Base-by-base conservation (phyloP, 2,113 vertebrate genomes). In the Aptenodytes forsteri region DNA sequence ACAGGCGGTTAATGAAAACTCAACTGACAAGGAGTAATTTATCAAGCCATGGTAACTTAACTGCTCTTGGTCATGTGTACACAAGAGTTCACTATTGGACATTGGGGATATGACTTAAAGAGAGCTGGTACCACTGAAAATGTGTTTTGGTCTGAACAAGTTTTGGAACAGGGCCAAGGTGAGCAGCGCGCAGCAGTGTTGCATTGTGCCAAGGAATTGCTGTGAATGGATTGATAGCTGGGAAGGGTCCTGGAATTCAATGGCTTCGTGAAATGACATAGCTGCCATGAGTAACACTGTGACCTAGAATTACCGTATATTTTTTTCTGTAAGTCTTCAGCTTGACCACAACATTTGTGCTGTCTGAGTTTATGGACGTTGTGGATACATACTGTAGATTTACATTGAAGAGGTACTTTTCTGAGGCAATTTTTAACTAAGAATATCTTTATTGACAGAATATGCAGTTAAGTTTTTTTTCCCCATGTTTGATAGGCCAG, bases 121-220 rank as follows among this genome's bases (percentile, higher is more conserved):
- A 7, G 56, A 78, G 9, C 15, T 86, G 27, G 21, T 54, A 23
- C 21, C 30, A 38, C 6, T 61, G 42, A 65, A 58, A 76, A 40
- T 7, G 6, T 83, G 14, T 49, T 36, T 81, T 56, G 7, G 5
- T 56, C 61, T 71, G 54, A 61, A 46, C 10, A n/a, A 11, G 8
- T 56, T 69, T 87, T 49, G 7, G 47, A 52, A 59, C n/a, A 18
- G 11, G 19, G 7, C 17, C 30, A 65, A 32, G 13, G 19, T 89
- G 44, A 67, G 40, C 7, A 0, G 22, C 9, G 9, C 44, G 52
- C 2, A 0, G 8, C 8, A 38, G 26, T 20, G 16, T 42, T 82
- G 18, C 38, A 9, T n/a, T 61, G 26, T 69, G 65, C 14, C 8
- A 50, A n/a, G 19, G 16, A 81, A 32, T 56, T 70, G 21, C 49